Evolutionary conservation across 92 coral and sea anemone genomes (phyloP).

Genomic region (Palythoa heliodiscus): DNA sequence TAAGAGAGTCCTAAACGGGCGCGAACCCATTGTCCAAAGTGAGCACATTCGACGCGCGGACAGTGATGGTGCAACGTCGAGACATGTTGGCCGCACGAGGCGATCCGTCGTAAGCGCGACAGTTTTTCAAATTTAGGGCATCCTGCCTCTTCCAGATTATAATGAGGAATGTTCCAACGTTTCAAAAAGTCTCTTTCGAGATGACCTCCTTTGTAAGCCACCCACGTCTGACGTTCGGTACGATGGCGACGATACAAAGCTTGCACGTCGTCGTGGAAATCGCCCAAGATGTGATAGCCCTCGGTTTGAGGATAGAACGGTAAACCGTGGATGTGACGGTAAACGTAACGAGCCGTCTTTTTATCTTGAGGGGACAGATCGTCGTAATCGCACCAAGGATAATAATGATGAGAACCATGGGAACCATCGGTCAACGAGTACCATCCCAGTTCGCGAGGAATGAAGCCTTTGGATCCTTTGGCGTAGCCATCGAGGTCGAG

Average conservation of each 20-base stretch:
- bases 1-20: constrained; percentile 24
- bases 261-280: not conserved
- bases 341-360: constrained; percentile 5
- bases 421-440: not conserved
- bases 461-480: not conserved
- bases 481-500: constrained; percentile 18
- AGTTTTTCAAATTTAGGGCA: constrained; percentile 22
- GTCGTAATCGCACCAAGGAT: constrained; percentile 8
- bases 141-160: not conserved
- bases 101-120: not conserved
- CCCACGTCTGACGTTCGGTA: not conserved
- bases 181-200: not conserved
- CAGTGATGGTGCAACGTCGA: not conserved
- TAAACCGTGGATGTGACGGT: constrained; percentile 20
- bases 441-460: constrained; percentile 20
- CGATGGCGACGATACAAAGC: not conserved
- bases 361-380: not conserved
- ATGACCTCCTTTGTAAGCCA: not conserved
- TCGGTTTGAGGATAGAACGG: constrained; percentile 12
- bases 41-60: constrained; percentile 25
- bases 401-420: constrained; percentile 16
- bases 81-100: constrained; percentile 24
- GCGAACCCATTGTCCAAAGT: constrained; percentile 29
- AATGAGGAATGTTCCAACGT: constrained; percentile 11
- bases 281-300: not conserved